Evolutionary conservation across 2,888 invertebrate species (phyloP), one percentile per base, ranked within the genome.

Genomic region (Antitype chi): DNA sequence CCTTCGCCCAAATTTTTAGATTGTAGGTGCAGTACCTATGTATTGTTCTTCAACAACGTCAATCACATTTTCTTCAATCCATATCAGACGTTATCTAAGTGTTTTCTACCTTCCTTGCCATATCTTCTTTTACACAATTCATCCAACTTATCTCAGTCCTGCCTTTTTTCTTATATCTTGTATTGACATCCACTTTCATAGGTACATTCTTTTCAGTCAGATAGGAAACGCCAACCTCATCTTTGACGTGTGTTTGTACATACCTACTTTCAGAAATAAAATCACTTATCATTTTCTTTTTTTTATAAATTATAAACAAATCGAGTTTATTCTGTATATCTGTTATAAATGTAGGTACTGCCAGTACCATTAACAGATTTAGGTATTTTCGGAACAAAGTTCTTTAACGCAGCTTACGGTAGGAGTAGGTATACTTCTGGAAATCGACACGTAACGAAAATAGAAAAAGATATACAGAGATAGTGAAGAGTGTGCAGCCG

Each of bases 61-160:
- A 47, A 43, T 28, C 43, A 52, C 43, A 47, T 47, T n/a, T 43
- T 52, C 53, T 47, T 32, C 2, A 47, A 47, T 57, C 74, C n/a
- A 5, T 66, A 38, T 67, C 78, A 49, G 55, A 0, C 7, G 43
- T 38, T 66, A 76, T 78, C 55, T 55, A 15, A 13, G 13, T 23
- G 23, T 75, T 47, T 49, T 77, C 43, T n/a, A 49, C 28, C 32
- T 57, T 49, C 63, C 25, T 63, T 78, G 9, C n/a, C 5, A 20
- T 52, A 63, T 75, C 32, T 77, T 28, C 11, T 59, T 49, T 68
- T 20, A 20, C 38, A 59, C 57, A 76, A 78, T 78, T 7, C 15
- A 57, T 64, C 3, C 20, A n/a, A 43, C 38, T 67, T 76, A 78
- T 76, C 76, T 57, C 3, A 38, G 78, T 7, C 49, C 76, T 78